phyloP scores from a whole-genome alignment of 2,113 vertebrate genomes.

The Paracanthobrama guichenoti region DNA sequence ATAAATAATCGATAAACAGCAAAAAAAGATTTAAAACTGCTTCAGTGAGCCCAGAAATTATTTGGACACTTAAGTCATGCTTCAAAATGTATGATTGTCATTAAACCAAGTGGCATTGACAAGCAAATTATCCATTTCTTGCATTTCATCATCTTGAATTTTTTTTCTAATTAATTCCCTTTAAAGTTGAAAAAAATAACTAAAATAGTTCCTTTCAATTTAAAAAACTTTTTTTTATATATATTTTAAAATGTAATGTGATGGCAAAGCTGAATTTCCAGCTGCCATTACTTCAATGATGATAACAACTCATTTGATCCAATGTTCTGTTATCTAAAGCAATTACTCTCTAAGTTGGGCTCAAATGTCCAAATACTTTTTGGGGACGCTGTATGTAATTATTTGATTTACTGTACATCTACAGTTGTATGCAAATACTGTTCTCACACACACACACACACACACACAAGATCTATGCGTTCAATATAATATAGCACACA shows the following conservation, averaged over 20 bases:
- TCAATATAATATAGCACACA: conserved; percentile 51
- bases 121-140: background rate
- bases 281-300: background rate
- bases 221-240: no score
- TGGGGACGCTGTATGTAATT: conserved; percentile 60
- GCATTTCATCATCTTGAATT: no score
- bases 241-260: background rate
- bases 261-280: background rate
- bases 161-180: no score
- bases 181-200: no score
- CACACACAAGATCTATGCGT: conserved; percentile 49
- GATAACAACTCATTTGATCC: background rate
- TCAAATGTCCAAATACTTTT: conserved; percentile 1
- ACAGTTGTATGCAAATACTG: conserved; percentile 79
- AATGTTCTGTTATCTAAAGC: background rate
- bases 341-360: background rate
- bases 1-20: conserved; percentile 65
- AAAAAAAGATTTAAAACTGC: conserved; percentile 51
- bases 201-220: no score
- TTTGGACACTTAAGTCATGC: background rate
- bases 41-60: background rate
- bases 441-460: background rate
- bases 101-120: background rate
- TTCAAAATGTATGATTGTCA: background rate
- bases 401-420: conserved; percentile 82